Conservation (phyloP, 37 sponge, comb jelly and placozoan species). For the Oopsacas minuta region DNA sequence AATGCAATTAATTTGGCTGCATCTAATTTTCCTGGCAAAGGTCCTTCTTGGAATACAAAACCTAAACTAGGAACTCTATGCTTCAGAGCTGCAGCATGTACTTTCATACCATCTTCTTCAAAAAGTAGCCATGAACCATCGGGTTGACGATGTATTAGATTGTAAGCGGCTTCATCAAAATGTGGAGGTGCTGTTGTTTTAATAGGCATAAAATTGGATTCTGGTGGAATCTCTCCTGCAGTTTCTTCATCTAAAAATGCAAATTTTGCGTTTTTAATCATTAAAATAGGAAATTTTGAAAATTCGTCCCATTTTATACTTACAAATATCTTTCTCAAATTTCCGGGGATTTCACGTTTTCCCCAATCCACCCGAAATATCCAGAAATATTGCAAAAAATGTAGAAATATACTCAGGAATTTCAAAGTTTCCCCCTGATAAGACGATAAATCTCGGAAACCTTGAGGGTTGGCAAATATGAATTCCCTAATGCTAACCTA, state of each 20-base stretch:
- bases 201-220: not conserved
- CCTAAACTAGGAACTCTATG: conserved; percentile 75
- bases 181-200: not conserved
- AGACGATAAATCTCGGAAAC: no score
- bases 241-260: not conserved
- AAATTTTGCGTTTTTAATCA: no score
- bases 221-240: not conserved
- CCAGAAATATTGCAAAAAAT: no score
- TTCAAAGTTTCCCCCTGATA: no score
- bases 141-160: not conserved
- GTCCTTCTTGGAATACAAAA: conserved; percentile 59
- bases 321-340: no score
- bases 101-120: conserved; percentile 34
- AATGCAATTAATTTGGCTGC: conserved; percentile 42
- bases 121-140: not conserved
- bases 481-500: not conserved
- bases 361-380: no score
- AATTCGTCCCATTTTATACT: no score
- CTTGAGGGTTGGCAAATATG: no score
- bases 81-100: conserved; percentile 45
- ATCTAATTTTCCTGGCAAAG: conserved; percentile 63
- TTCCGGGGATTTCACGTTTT: no score
- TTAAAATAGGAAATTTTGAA: no score
- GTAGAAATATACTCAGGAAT: no score
- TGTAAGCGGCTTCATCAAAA: not conserved